A percentile compares a stretch with the other conserved stretches of the same genome.
Conservation (phyloP, 35 echinoderm and acorn worm species). For the Acanthaster planci region DNA sequence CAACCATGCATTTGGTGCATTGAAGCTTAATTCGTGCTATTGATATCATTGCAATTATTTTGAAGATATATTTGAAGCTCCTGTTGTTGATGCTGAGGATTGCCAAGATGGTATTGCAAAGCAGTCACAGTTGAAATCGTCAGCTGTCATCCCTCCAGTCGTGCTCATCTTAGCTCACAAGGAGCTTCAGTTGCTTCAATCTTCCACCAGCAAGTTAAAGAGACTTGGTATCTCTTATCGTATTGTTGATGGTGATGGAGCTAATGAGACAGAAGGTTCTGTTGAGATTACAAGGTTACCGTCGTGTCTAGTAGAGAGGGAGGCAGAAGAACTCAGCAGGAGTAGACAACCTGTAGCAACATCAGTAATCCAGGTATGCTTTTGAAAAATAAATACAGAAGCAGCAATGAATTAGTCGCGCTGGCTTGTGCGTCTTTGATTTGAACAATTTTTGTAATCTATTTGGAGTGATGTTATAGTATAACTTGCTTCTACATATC, state of each 20-base stretch:
- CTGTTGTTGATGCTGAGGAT: constrained; percentile 19
- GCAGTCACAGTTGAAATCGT: constrained; percentile 44
- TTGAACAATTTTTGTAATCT: no score
- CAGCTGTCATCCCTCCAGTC: constrained; percentile 66
- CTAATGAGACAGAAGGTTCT: not conserved
- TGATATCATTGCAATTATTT: constrained; percentile 6
- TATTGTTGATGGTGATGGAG: constrained; percentile 6
- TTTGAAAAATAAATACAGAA: not conserved
- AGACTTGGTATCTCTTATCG: constrained; percentile 57
- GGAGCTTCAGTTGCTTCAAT: constrained; percentile 51
- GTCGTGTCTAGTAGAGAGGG: constrained; percentile 84
- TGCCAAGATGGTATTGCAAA: not conserved
- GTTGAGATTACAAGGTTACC: constrained; percentile 62
- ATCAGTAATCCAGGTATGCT: constrained; percentile 70
- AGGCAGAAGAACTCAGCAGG: constrained; percentile 72
- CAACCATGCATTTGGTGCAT: no score
- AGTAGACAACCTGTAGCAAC: constrained; percentile 68
- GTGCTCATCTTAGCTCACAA: constrained; percentile 28
- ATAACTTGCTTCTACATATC: no score
- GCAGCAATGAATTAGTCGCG: not conserved
- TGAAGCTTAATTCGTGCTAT: not conserved
- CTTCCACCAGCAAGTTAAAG: constrained; percentile 47
- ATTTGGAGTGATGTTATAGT: no score
- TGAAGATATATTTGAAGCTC: constrained; percentile 51
- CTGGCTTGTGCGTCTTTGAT: no score